Conservation (phyloP, 1,140 invertebrate species). For the Radopholus similis region DNA sequence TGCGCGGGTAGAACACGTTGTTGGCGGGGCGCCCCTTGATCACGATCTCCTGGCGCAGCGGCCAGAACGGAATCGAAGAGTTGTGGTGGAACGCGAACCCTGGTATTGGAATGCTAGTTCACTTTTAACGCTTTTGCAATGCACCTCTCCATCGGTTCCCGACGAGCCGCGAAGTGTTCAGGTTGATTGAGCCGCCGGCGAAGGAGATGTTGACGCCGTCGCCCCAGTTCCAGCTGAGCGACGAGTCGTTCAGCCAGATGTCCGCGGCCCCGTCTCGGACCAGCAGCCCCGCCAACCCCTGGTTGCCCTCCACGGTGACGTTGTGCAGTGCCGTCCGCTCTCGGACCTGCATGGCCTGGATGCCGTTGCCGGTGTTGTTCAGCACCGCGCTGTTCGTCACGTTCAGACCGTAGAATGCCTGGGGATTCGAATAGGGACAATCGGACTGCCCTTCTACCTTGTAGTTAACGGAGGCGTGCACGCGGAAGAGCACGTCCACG, state of each 20-base stretch:
- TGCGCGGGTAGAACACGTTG: conserved; percentile 55
- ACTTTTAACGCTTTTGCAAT: no score
- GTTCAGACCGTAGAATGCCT: conserved; percentile 73
- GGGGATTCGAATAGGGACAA: conserved; percentile 36
- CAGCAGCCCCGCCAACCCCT: conserved; percentile 75
- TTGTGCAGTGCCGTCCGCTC: conserved; percentile 49
- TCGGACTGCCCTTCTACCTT: no score
- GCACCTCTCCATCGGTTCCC: conserved; percentile 54
- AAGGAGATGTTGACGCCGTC: conserved; percentile 61
- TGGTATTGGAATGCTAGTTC: conserved; percentile 16
- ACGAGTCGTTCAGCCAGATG: conserved; percentile 71
- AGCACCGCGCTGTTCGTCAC: conserved; percentile 81
- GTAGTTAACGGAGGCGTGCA: conserved; percentile 52
- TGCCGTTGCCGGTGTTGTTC: conserved; percentile 84
- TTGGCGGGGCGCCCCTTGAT: conserved; percentile 58
- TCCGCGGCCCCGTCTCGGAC: conserved; percentile 78
- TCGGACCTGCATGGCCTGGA: conserved; percentile 38
- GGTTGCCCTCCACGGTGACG: conserved; percentile 80
- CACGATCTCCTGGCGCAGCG: conserved; percentile 55
- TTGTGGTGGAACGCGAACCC: conserved; percentile 58
- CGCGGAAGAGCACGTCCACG: conserved; percentile 48
- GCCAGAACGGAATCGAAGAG: conserved; percentile 44
- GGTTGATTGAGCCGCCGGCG: conserved; percentile 58
- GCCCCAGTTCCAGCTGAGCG: conserved; percentile 76
- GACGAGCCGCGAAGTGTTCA: conserved; percentile 55